A percentile compares a stretch with the other conserved stretches of the same genome.
Evolutionary conservation across 2,113 vertebrate species (phyloP).

Genomic region (Pluvialis apricaria): DNA sequence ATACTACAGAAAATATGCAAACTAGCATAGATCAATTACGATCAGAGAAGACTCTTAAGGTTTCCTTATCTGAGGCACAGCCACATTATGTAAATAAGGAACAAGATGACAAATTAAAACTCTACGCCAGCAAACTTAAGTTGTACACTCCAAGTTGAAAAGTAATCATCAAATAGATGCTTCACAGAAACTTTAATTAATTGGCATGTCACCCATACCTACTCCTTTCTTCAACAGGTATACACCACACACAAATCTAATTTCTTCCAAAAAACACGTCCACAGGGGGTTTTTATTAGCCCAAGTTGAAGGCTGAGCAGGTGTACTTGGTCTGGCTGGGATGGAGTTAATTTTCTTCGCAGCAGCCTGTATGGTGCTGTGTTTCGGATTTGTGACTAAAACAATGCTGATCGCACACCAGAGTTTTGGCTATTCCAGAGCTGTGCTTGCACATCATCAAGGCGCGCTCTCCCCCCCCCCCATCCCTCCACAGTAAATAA

Average conservation of each 20-base stretch:
- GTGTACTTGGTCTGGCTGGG: neutral
- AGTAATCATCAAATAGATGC: neutral
- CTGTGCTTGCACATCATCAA: neutral
- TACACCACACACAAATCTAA: neutral
- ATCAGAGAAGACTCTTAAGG: neutral
- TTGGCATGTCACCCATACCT: neutral
- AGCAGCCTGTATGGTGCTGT: neutral
- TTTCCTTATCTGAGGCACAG: neutral
- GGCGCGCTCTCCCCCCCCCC: accelerated
- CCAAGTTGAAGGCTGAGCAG: neutral
- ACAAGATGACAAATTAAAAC: neutral
- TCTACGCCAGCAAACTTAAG: neutral
- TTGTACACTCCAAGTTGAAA: neutral
- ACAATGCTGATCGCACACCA: neutral
- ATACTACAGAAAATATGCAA: neutral
- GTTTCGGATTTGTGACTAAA: neutral
- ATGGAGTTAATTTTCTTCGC: neutral
- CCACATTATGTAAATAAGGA: neutral
- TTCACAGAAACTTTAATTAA: neutral
- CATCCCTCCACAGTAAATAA: accelerated
- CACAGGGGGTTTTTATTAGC: neutral
- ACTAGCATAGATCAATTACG: neutral
- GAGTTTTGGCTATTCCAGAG: neutral
- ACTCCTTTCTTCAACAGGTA: neutral
- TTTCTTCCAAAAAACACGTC: neutral